Evolutionary conservation across 2,888 invertebrate genomes (phyloP), one percentile per base, ranked within the genome.

Genomic region (Drosophila algonquin): DNA sequence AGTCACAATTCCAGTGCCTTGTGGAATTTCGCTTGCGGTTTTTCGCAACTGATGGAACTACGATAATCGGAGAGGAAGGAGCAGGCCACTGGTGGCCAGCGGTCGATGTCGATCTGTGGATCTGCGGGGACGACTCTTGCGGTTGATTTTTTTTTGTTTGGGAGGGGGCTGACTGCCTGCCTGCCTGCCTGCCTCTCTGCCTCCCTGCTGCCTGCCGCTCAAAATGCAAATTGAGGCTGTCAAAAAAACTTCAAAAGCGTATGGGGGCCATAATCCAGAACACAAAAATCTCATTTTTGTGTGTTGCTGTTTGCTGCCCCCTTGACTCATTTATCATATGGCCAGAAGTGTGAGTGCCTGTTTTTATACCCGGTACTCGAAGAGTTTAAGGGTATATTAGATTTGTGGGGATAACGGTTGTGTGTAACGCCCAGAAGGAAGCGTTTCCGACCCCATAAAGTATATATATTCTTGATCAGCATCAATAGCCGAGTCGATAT

Each of bases 251-350:
- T 57, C 74, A 63, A 64, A 72, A 72, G 64, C 40, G 40, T 40
- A n/a, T 40, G 14, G 40, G 40, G 40, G 40, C 54, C 52, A 56
- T 56, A 58, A 62, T 57, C 46, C 47, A 52, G 65, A 45, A 67
- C 50, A 59, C 30, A 52, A 48, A 63, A 63, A 73, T 70, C 73
- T 73, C 63, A 70, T 70, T 70, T 73, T 18, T 63, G 73, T 47
- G 40, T 63, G 24, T 24, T 24, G 24, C 24, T 24, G 24, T 5
- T 57, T 18, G 51, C 45, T 52, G 53, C 64, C 30, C 63, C 76
- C 70, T 82, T 58, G 69, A 65, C 87, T 40, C 86, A 80, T 82
- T 88, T 82, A 88, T 82, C 88, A 88, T 87, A 67, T 80, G 87
- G 87, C 77, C 73, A 86, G 75, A 79, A 85, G 47, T 56, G 47